Base-by-base conservation (phyloP, 2,113 vertebrate species). In the Cyprinodon variegatus region DNA sequence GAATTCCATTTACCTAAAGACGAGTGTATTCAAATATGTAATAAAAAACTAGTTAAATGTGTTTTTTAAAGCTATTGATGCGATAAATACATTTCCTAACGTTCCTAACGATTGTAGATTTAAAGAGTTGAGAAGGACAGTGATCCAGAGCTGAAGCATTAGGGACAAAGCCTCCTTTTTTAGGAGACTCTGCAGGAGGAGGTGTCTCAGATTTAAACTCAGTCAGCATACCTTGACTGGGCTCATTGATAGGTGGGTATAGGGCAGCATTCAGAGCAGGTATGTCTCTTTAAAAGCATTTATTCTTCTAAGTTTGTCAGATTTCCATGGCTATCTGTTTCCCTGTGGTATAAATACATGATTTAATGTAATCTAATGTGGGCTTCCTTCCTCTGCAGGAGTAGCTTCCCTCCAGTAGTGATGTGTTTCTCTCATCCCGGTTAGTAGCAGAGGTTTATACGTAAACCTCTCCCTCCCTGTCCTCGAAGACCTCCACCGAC, bases 401-500 rank as follows among this genome's bases (percentile, higher is more conserved):
- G n/a, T 41, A 41, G 22, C 39, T 64, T 65, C 80, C 65, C 68
- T 74, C 57, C 70, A 43, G 57, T 78, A 70, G 80, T 78, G 74
- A 72, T 86, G 86, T 73, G 57, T 67, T 78, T 76, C 70, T 75
- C 45, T 67, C 69, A 0, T 60, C 78, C 65, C 75, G 38, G 60
- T 12, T 86, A 83, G 84, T 85, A 82, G 83, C 78, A 68, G 77
- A 74, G 65, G 41, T 75, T 68, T 61, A 11, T 69, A 88, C 10
- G 68, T 85, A 77, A 79, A 72, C 67, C 39, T 63, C 38, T 45
- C 50, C 61, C 14, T 29, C 62, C 69, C 61, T 61, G 48, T 79
- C 79, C 80, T 46, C 12, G 63, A 90, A 79, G 84, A 79, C 76
- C 76, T 88, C 76, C 80, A 36, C 72, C 64, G 63, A 38, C 75